phyloP scores from a whole-genome alignment of 2,888 invertebrate genomes.

The Drosophila sordidula region DNA sequence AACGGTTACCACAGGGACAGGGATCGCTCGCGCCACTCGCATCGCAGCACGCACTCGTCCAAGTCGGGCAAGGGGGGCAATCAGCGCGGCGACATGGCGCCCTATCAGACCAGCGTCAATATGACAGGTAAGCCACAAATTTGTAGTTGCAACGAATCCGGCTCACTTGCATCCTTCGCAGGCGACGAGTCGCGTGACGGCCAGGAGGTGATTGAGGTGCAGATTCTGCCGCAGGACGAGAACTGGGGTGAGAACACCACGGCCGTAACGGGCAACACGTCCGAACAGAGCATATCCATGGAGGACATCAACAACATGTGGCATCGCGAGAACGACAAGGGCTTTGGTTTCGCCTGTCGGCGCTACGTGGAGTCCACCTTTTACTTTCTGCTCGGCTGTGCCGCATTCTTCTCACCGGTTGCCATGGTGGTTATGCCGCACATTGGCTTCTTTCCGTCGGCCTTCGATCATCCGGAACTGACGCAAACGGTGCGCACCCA shows the following conservation, averaged over 20 bases:
- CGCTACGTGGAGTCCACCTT: conserved; percentile 93
- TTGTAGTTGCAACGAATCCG: neutral
- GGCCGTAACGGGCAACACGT: conserved; percentile 98
- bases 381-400: conserved; percentile 91
- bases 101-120: conserved; percentile 94
- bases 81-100: conserved; percentile 89
- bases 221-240: conserved; percentile 97
- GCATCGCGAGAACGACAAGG: conserved; percentile 90
- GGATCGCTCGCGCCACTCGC: conserved; percentile 88
- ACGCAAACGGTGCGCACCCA: conserved; percentile 89
- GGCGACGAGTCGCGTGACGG: conserved; percentile 91
- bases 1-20: conserved; percentile 86
- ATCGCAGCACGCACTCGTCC: conserved; percentile 87
- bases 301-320: conserved; percentile 96
- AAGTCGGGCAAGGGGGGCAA: conserved; percentile 86
- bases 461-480: conserved; percentile 88
- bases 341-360: conserved; percentile 90
- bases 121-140: conserved; percentile 86
- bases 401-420: conserved; percentile 95
- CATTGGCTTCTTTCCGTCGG: conserved; percentile 92
- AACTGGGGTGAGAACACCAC: conserved; percentile 99
- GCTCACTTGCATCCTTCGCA: neutral
- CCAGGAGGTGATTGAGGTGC: conserved; percentile 97
- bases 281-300: conserved; percentile 97
- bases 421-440: conserved; percentile 98